phyloP scores from a whole-genome alignment of 2,888 invertebrate genomes.

The Fragum whitleyi region DNA sequence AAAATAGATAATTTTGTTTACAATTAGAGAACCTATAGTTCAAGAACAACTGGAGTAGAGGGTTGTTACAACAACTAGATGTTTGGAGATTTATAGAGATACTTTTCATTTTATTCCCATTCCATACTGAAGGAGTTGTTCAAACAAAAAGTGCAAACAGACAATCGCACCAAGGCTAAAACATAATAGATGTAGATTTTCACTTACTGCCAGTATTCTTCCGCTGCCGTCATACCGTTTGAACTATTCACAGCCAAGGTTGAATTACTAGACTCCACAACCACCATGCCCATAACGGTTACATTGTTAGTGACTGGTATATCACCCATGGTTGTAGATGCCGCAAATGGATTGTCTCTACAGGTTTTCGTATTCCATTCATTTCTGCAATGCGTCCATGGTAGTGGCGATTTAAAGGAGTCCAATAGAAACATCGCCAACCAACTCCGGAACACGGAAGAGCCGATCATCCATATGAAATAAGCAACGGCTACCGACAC shows the following conservation, averaged over 20 bases:
- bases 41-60: no score
- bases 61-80: no score
- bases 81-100: no score
- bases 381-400: constrained; percentile 84
- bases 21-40: no score
- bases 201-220: constrained; percentile 29
- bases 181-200: no score
- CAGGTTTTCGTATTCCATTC: constrained; percentile 84
- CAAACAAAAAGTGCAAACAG: not conserved
- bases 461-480: constrained; percentile 41
- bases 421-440: constrained; percentile 78
- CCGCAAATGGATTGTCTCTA: constrained; percentile 52
- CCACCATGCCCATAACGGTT: no score
- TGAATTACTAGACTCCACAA: no score
- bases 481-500: constrained; percentile 35
- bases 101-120: no score
- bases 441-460: constrained; percentile 48
- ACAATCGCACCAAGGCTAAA: not conserved
- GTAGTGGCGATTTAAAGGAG: constrained; percentile 81
- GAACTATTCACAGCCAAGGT: not conserved
- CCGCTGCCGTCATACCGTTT: constrained; percentile 7
- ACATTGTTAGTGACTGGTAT: no score
- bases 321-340: not conserved
- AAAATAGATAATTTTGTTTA: no score
- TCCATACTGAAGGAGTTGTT: no score